phyloP scores from a whole-genome alignment of 2,888 invertebrate species.

The Pasiphila rectangulata region DNA sequence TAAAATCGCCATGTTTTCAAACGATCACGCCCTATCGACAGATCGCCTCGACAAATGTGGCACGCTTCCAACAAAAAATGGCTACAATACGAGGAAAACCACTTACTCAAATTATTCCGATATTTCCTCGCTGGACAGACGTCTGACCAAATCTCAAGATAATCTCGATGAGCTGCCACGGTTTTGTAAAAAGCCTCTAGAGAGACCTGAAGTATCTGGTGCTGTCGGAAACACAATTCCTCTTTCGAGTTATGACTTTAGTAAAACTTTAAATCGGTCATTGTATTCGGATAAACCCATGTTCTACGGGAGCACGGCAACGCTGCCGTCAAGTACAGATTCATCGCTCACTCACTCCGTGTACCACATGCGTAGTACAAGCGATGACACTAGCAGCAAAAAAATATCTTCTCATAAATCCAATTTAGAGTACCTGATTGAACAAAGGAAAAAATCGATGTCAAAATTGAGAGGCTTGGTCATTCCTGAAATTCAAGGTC shows the following conservation, averaged over 20 bases:
- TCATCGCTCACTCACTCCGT: conserved; percentile 53
- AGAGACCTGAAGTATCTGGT: conserved; percentile 77
- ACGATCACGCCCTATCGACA: conserved; percentile 63
- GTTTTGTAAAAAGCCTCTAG: conserved; percentile 57
- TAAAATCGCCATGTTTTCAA: conserved; percentile 93
- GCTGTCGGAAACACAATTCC: conserved; percentile 64
- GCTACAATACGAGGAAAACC: conserved; percentile 56
- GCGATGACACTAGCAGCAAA: conserved; percentile 64
- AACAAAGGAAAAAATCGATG: conserved; percentile 90
- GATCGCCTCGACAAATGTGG: conserved; percentile 69
- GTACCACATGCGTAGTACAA: conserved; percentile 67
- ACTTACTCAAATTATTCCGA: conserved; percentile 60
- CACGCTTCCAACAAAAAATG: conserved; percentile 58
- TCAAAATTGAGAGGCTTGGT: conserved; percentile 93
- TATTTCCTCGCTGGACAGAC: conserved; percentile 65
- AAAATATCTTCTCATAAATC: conserved; percentile 77
- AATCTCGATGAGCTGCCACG: conserved; percentile 77
- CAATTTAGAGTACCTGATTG: conserved; percentile 87
- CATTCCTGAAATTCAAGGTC: conserved; percentile 88
- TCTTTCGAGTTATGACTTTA: conserved; percentile 41
- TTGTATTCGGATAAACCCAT: conserved; percentile 58
- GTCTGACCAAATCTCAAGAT: conserved; percentile 73
- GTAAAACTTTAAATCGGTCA: conserved; percentile 39
- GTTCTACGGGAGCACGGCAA: conserved; percentile 72
- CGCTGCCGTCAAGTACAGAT: conserved; percentile 56